Evolutionary conservation across 2,888 invertebrate genomes (phyloP).

Genomic region (Tinea trinotella): DNA sequence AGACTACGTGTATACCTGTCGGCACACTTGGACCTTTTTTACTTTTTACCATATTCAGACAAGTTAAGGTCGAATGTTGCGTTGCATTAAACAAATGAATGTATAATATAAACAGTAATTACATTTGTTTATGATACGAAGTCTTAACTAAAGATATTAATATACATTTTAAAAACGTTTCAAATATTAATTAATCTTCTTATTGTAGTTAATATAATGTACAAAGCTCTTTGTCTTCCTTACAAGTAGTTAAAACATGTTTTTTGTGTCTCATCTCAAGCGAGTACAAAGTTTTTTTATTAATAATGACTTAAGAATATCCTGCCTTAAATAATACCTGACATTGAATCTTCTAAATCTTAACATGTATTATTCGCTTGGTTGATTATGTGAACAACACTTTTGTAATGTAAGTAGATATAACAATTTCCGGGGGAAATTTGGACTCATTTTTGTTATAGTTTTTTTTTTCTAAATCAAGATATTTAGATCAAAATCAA

Average conservation of each 20-base stretch:
- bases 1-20: too few relatives aligned
- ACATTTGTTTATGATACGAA: too few relatives aligned
- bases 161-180: too few relatives aligned
- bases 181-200: too few relatives aligned
- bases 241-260: not conserved
- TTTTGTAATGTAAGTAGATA: not conserved
- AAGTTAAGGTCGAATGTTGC: too few relatives aligned
- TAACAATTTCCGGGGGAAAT: not conserved
- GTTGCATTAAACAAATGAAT: too few relatives aligned
- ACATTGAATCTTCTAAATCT: constrained; percentile 9
- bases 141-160: too few relatives aligned
- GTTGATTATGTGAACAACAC: not conserved
- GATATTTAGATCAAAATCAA: too few relatives aligned
- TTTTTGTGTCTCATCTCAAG: not conserved
- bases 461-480: not conserved
- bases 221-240: constrained; percentile 8
- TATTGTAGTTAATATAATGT: too few relatives aligned
- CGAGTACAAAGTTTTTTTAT: not conserved
- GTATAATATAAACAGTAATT: too few relatives aligned
- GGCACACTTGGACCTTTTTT: too few relatives aligned
- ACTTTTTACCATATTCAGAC: too few relatives aligned
- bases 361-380: constrained; percentile 10
- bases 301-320: not conserved
- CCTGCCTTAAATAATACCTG: not conserved
- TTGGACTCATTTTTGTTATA: not conserved